These are phyloP conservation scores for Cryptops parisi DNA, from an alignment of 2,888 invertebrate genomes.

Conservation along the genomic window DNA sequence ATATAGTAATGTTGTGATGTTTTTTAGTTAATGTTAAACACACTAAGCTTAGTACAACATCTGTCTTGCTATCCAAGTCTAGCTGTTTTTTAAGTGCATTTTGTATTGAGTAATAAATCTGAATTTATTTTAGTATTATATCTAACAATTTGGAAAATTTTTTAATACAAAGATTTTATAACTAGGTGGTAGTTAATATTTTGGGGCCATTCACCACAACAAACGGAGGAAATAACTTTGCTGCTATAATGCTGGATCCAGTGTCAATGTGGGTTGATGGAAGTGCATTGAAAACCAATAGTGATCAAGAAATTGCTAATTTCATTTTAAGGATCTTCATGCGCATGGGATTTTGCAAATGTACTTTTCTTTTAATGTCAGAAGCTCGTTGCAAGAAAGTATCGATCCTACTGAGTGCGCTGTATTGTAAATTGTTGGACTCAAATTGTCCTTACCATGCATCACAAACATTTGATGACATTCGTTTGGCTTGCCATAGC, in stretches of 20 bases:
- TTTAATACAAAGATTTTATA: not conserved
- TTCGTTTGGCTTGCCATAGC: not conserved
- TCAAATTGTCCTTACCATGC: not conserved
- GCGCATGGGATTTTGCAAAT: not conserved
- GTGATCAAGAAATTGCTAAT: not conserved
- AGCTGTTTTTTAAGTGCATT: no score
- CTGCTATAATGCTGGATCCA: not conserved
- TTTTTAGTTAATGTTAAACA: no score
- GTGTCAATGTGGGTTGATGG: constrained; percentile 3
- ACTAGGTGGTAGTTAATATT: not conserved
- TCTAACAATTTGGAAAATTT: no score
- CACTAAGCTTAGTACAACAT: no score
- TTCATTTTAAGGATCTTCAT: not conserved
- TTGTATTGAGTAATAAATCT: no score
- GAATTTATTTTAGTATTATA: no score
- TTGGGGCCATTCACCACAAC: not conserved
- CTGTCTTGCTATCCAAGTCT: no score
- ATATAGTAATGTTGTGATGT: no score
- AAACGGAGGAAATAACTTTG: not conserved
- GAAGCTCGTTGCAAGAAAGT: not conserved
- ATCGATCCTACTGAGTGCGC: no score
- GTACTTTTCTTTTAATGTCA: not conserved
- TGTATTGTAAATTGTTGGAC: not conserved
- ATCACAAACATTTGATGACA: not conserved
- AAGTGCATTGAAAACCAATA: not conserved